Percentiles rank a stretch among this genome's conserved stretches.
Conservation (phyloP, 2,797 vertebrate genomes). For the Gouania willdenowi region DNA sequence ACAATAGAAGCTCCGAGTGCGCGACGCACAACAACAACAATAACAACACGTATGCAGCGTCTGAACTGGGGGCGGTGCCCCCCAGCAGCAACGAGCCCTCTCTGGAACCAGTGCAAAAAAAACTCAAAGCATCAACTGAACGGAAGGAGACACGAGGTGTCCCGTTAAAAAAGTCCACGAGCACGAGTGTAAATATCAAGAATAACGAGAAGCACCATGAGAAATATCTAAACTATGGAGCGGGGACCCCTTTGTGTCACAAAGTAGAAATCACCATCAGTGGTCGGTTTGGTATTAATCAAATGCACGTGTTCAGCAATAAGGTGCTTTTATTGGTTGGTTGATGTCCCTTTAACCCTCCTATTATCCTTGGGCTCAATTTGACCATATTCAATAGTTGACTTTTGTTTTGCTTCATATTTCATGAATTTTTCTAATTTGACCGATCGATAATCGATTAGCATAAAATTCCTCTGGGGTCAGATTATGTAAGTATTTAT, state of each 20-base stretch:
- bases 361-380: no score
- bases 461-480: no score
- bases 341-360: slow-evolving; percentile 50
- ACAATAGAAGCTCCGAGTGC: slow-evolving; percentile 59
- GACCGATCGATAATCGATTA: no score
- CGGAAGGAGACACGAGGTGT: slow-evolving; percentile 48
- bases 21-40: slow-evolving; percentile 55
- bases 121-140: slow-evolving; percentile 45
- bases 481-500: no score
- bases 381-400: no score
- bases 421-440: no score
- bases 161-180: slow-evolving; percentile 54
- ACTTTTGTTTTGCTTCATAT: no score
- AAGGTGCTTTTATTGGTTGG: slow-evolving; percentile 78
- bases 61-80: slow-evolving; percentile 37
- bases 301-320: slow-evolving; percentile 61
- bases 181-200: slow-evolving; percentile 47
- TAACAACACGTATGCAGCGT: slow-evolving; percentile 53
- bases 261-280: slow-evolving; percentile 67
- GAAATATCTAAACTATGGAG: no score
- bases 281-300: slow-evolving; percentile 74
- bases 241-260: slow-evolving; percentile 71
- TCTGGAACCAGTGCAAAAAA: slow-evolving; percentile 66
- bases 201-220: slow-evolving; percentile 50
- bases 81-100: slow-evolving; percentile 52